Base-by-base conservation (phyloP, 2,797 vertebrate genomes). In the Danio aesculapii region DNA sequence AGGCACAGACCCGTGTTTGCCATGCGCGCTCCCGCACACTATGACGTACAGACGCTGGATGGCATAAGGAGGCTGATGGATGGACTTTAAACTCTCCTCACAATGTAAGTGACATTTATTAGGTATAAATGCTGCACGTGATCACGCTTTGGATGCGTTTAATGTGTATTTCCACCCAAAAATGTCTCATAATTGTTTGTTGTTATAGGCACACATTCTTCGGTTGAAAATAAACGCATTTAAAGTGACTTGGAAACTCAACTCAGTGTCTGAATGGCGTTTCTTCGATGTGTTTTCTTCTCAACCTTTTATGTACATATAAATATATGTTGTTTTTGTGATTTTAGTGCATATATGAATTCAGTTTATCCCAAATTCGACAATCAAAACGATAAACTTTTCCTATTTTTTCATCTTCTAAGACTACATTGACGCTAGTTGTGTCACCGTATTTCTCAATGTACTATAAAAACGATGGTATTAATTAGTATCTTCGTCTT, bases 1-100 rank as follows among this genome's bases (percentile, higher is more conserved):
- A 78, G 90, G 74, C 85, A 93, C 63, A 92, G 64, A 71, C 63
- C 85, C 41, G 89, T 5, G 46, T 55, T 75, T 50, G 0, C 16
- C 13, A 30, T 11, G 53, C 63, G 59, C 41, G 58, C 72, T 41
- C 19, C 43, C 63, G 44, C 11, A 44, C 30, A 21, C 19, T 30
- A 16, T 55, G 61, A 52, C 19, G 12, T 49, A 41, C 39, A 53
- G n/a, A 30, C 46, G 2, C 43, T 47, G 21, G 16, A 41, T n/a
- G 53, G 10, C 19, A 59, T 21, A 6, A 13, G 8, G 49, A 41
- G n/a, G 50, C 16, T 30, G 68, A 44, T 72, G 69, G 43, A 59
- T 58, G 53, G 13, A 8, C 41, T 12, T 64, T 16, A 43, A 9
- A 11, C 41, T 43, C 62, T 46, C 55, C 17, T 52, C 17, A 14